Base-by-base conservation (phyloP, 2,888 invertebrate species). In the Hypselothyrea guttata region DNA sequence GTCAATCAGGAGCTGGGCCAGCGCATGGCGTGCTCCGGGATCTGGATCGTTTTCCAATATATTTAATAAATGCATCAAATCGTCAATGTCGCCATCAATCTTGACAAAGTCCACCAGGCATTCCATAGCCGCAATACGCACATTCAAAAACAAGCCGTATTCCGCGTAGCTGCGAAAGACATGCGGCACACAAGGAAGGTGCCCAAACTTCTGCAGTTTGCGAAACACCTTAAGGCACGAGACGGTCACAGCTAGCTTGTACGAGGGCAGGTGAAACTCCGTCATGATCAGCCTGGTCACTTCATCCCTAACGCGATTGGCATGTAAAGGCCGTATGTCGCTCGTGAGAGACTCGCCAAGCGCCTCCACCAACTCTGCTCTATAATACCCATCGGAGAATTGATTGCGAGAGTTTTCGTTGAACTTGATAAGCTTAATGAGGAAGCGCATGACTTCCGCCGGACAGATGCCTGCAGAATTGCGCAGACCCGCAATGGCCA, bases 341-440 rank as follows among this genome's bases (percentile, higher is more conserved):
- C 92, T 0, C 0, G 98, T 98, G 0, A 98, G 94, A 0, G 98
- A 97, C 53, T 95, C 95, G 0, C 97, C 96, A 33, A 98, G 90
- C 0, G 99, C 97, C 87, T 97, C 96, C 0, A 99, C 95, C 28
- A 99, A 90, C 0, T 97, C 93, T 0, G 98, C 97, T 84, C 98
- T 92, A 88, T 99, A 99, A 89, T 98, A 98, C 89, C 97, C 97
- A 88, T 98, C 97, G 0, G 97, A 97, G 87, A 95, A 96, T 83
- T 97, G 94, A 90, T 99, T 99, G 87, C 97, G 97, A 1, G 96
- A 95, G 87, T 99, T 99, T 89, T 99, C 99, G 84, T 99, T 99
- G 90, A 98, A 99, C 88, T 98, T 98, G 90, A 99, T 97, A 31
- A 99, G 91, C 89, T 98, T 98, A 71, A 99, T 91, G 0, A 99